Percentiles rank a stretch among this genome's conserved stretches.
These are phyloP conservation scores for Phortica variegata DNA, from an alignment of 1,140 invertebrate species.

Conservation along the genomic window DNA sequence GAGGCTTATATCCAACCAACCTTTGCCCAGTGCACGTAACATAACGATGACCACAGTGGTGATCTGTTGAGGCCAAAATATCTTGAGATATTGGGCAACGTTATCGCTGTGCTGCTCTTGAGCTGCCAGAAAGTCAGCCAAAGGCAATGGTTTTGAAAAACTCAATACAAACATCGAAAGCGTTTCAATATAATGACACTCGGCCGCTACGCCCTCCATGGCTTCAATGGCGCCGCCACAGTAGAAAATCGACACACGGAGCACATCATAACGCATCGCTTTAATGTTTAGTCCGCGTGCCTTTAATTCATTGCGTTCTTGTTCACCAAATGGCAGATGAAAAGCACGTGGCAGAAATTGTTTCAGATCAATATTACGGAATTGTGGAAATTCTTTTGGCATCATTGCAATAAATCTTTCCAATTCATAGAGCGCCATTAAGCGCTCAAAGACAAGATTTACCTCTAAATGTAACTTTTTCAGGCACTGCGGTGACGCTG, in stretches of 20 bases:
- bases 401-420: conserved; percentile 43
- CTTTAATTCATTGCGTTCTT: conserved; percentile 25
- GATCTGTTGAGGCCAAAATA: conserved; percentile 40
- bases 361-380: conserved; percentile 27
- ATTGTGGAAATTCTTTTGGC: conserved; percentile 47
- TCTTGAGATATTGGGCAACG: conserved; percentile 37
- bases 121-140: conserved; percentile 33
- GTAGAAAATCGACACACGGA: conserved; percentile 34
- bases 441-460: conserved; percentile 41
- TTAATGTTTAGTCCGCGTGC: conserved; percentile 22
- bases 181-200: conserved; percentile 41
- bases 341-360: conserved; percentile 31
- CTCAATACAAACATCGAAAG: conserved; percentile 30
- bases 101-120: conserved; percentile 41
- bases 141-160: conserved; percentile 34
- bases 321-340: conserved; percentile 13
- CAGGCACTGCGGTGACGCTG: conserved; percentile 28
- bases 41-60: conserved; percentile 31
- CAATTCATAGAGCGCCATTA: conserved; percentile 47
- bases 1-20: conserved; percentile 44
- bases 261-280: conserved; percentile 18
- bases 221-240: conserved; percentile 35
- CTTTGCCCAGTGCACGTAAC: conserved; percentile 39
- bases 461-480: conserved; percentile 34
- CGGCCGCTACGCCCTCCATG: conserved; percentile 35